Conservation (phyloP, 2,113 vertebrate species). For the Malaclemys terrapin region DNA sequence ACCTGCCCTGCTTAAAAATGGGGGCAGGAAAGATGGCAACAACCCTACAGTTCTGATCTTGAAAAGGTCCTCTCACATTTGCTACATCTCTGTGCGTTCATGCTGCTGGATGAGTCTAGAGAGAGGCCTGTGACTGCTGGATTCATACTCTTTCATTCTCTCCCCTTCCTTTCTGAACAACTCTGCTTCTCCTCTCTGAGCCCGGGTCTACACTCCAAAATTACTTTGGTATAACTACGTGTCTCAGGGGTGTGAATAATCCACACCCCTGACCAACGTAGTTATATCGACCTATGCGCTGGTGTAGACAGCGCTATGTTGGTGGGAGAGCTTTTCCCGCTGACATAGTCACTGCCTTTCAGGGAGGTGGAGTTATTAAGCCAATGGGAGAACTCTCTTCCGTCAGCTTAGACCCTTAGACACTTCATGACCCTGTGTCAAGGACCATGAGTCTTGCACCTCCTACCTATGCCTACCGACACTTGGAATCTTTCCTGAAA, state of each 20-base stretch:
- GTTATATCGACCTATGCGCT: background rate
- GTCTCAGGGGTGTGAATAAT: background rate
- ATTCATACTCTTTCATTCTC: background rate
- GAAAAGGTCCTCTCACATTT: background rate
- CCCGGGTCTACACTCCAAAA: background rate
- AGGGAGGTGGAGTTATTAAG: background rate
- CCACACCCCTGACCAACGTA: background rate
- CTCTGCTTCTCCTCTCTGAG: background rate
- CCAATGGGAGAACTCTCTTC: background rate
- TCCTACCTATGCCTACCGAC: rapidly evolving
- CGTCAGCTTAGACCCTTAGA: no score
- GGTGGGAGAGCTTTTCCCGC: background rate
- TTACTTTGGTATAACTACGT: background rate
- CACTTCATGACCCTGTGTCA: no score
- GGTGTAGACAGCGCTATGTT: background rate
- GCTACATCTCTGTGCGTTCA: background rate
- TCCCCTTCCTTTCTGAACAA: background rate
- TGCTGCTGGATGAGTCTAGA: background rate
- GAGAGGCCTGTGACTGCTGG: background rate
- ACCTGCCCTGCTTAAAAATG: background rate
- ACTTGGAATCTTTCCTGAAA: background rate
- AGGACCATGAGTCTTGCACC: no score
- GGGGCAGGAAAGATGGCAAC: background rate
- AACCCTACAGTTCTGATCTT: background rate
- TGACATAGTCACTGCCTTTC: background rate